Percentiles rank a stretch among this genome's conserved stretches.
Evolutionary conservation across 2,888 invertebrate species (phyloP).

Genomic region (Ypsolopha scabrella): DNA sequence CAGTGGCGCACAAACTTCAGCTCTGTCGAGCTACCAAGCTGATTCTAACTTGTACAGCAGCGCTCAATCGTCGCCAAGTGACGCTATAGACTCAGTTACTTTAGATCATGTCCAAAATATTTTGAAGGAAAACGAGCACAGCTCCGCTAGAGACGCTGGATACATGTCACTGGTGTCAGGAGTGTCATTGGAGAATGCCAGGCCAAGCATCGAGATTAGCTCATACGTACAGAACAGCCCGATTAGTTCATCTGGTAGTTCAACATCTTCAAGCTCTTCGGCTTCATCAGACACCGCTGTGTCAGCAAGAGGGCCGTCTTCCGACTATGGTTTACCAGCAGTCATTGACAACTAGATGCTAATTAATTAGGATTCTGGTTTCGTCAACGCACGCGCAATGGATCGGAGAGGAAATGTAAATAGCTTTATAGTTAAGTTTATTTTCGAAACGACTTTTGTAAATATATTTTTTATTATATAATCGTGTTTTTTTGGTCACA

Average conservation of each 20-base stretch:
- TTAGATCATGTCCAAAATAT: conserved; percentile 46
- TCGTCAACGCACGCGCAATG: background rate
- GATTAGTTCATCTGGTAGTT: background rate
- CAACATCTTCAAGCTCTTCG: conserved; percentile 10
- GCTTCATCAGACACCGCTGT: conserved; percentile 11
- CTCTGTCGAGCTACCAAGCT: conserved; percentile 46
- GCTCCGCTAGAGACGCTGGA: conserved; percentile 45
- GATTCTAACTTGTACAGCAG: conserved; percentile 44
- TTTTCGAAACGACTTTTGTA: conserved; percentile 3
- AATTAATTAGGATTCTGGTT: background rate
- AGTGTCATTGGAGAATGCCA: conserved; percentile 46
- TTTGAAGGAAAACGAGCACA: conserved; percentile 51
- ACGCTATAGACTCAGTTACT: conserved; percentile 43
- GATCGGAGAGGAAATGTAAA: background rate
- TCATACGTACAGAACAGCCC: conserved; percentile 54
- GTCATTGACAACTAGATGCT: conserved; percentile 15
- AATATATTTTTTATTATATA: conserved; percentile 1
- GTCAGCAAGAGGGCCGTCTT: conserved; percentile 10
- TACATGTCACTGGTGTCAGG: conserved; percentile 53
- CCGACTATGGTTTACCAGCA: conserved; percentile 32
- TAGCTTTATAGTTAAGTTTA: background rate
- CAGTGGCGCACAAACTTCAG: conserved; percentile 18
- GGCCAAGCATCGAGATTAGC: conserved; percentile 52
- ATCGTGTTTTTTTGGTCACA: background rate
- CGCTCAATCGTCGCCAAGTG: conserved; percentile 25